Conservation (phyloP, 2,113 vertebrate genomes). For the Mormyrus iriodes region DNA sequence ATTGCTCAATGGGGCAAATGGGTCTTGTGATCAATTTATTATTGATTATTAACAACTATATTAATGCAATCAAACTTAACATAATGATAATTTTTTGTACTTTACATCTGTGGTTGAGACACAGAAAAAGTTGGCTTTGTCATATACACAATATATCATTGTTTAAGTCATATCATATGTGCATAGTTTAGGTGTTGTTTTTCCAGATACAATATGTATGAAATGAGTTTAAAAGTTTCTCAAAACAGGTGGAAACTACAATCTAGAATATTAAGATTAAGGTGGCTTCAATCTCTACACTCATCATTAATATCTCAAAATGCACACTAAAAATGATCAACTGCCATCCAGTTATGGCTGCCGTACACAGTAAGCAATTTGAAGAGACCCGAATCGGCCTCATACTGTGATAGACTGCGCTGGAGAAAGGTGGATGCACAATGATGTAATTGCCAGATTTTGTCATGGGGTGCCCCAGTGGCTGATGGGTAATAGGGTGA, state of each 20-base stretch:
- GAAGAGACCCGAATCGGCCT: neutral
- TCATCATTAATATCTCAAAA: neutral
- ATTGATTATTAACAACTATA: neutral
- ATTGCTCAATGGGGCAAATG: neutral
- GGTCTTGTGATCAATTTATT: neutral
- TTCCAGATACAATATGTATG: neutral
- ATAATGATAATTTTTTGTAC: neutral
- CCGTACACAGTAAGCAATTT: neutral
- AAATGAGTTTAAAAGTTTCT: neutral
- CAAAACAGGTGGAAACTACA: neutral
- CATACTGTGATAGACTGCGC: neutral
- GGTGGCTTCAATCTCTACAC: neutral
- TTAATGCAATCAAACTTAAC: neutral
- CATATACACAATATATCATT: neutral
- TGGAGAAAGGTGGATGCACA: neutral
- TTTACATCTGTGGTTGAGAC: neutral
- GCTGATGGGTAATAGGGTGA: neutral
- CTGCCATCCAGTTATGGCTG: neutral
- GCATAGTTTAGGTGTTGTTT: neutral
- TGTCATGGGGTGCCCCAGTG: neutral
- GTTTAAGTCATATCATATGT: neutral
- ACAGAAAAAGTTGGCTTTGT: neutral
- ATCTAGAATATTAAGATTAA: neutral
- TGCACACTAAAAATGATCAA: neutral
- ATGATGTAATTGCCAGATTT: neutral